Conservation (phyloP, 92 coral and sea anemone species). For the Zoanthus gigantus region DNA sequence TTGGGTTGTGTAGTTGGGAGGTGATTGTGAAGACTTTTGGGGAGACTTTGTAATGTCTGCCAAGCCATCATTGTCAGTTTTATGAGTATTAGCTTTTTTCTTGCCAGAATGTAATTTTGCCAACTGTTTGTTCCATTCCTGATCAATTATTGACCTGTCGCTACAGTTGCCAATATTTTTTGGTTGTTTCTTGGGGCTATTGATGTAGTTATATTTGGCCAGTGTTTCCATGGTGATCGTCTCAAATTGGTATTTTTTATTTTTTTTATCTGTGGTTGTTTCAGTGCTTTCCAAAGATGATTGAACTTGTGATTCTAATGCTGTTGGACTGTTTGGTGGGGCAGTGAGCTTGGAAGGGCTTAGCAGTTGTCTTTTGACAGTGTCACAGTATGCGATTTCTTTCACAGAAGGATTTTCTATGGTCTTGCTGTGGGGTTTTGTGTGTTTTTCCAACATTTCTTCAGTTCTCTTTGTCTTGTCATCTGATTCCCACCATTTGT, state of each 20-base stretch:
- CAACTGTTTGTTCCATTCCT: conserved; percentile 37
- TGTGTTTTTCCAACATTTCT: conserved; percentile 81
- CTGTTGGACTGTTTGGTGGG: conserved; percentile 33
- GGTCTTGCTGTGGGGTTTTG: conserved; percentile 70
- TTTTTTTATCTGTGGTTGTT: conserved; percentile 20
- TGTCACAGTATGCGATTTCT: conserved; percentile 34
- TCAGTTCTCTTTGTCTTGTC: conserved; percentile 92
- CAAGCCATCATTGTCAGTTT: background rate
- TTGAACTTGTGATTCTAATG: background rate
- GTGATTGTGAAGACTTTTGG: conserved; percentile 9
- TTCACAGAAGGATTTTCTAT: conserved; percentile 32
- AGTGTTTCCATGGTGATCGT: conserved; percentile 90
- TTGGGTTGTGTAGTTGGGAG: background rate
- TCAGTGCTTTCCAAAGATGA: conserved; percentile 10
- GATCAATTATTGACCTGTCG: conserved; percentile 26
- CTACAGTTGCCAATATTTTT: background rate
- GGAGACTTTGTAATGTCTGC: background rate
- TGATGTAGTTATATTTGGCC: conserved; percentile 88
- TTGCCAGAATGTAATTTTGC: background rate
- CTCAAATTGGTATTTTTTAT: conserved; percentile 80
- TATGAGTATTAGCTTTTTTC: background rate
- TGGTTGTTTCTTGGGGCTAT: conserved; percentile 80
- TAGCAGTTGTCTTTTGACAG: conserved; percentile 15
- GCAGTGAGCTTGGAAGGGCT: conserved; percentile 1
- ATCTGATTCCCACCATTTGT: conserved; percentile 97